phyloP scores from a whole-genome alignment of 2,888 invertebrate species.

The Serrognathus titanus region DNA sequence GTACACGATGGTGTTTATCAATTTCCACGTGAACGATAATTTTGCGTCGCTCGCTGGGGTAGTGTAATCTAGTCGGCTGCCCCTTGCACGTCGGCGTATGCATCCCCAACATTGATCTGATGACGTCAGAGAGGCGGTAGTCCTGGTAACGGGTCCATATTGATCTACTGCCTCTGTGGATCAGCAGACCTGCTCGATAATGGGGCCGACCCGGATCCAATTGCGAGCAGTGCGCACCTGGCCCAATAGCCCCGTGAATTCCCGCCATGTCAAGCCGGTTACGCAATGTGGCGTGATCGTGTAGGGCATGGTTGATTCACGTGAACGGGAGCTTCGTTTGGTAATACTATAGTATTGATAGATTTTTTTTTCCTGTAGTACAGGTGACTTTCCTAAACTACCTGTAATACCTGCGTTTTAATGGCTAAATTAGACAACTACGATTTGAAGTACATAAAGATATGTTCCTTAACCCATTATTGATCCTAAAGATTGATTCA shows the following conservation, averaged over 20 bases:
- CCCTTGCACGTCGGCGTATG: constrained; percentile 12
- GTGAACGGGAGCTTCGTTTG: not conserved
- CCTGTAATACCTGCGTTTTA: too few species aligned
- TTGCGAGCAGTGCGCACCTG: not conserved
- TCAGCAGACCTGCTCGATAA: constrained; percentile 14
- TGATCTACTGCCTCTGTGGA: constrained; percentile 18
- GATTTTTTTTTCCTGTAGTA: too few species aligned
- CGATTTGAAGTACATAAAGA: too few species aligned
- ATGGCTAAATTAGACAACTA: too few species aligned
- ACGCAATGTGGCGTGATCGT: constrained; percentile 2
- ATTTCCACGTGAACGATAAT: too few species aligned
- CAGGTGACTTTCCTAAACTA: too few species aligned
- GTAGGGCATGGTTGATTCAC: constrained; percentile 5
- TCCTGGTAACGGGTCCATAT: constrained; percentile 30
- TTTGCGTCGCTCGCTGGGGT: too few species aligned
- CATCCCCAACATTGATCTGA: constrained; percentile 26
- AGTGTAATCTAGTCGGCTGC: not conserved
- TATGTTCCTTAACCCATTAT: too few species aligned
- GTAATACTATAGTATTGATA: too few species aligned
- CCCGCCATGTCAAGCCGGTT: not conserved
- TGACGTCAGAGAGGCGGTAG: constrained; percentile 31
- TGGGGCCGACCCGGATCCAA: constrained; percentile 1
- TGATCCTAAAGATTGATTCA: too few species aligned
- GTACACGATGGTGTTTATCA: too few species aligned
- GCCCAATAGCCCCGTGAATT: constrained; percentile 1